Base-by-base conservation (phyloP, 2,113 vertebrate genomes). In the Mesocricetus auratus region DNA sequence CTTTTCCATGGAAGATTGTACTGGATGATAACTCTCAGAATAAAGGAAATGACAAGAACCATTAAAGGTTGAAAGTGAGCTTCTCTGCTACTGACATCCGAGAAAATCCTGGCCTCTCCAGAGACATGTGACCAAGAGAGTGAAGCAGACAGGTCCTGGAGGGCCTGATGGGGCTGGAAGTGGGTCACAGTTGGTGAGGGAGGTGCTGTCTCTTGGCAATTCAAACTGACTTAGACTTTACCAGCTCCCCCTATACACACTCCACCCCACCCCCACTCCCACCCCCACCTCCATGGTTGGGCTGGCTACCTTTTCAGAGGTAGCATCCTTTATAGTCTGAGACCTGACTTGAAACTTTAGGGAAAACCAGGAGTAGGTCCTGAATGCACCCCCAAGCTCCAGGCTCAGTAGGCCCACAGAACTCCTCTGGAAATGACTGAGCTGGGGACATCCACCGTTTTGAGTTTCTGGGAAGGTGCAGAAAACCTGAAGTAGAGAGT, bases 11-110 rank as follows among this genome's bases (percentile, higher is more conserved):
- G 68, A 93, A 95, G 96, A 96, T 96, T 73, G 58, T n/a, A 82
- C 78, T 71, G 73, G 26, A 36, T 62, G 96, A 89, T 95, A 95
- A 92, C 88, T 78, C 79, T 97, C 87, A 77, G 93, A 94, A 89
- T 86, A 89, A 96, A 95, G 92, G 75, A 81, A 96, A 42, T 93
- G 90, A 90, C 85, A 86, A 94, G 71, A 94, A 95, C 94, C 75
- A 58, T 96, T 68, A 74, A 95, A 77, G 68, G 77, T 39, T 89
- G 96, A 93, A 96, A 96, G 77, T 3, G 15, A 96, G 75, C 90
- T 58, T 71, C 31, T 53, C 42, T 3, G 1, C 47, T 33, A 4
- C 74, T 0, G 94, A 88, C 86, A 96, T 88, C 94, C 74, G 96
- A 97, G 79, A 96, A 26, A 60, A 50, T 82, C 31, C 69, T 26